These are phyloP conservation scores for Sitophilus oryzae DNA, from an alignment of 1,140 invertebrate species.

Conservation along the genomic window DNA sequence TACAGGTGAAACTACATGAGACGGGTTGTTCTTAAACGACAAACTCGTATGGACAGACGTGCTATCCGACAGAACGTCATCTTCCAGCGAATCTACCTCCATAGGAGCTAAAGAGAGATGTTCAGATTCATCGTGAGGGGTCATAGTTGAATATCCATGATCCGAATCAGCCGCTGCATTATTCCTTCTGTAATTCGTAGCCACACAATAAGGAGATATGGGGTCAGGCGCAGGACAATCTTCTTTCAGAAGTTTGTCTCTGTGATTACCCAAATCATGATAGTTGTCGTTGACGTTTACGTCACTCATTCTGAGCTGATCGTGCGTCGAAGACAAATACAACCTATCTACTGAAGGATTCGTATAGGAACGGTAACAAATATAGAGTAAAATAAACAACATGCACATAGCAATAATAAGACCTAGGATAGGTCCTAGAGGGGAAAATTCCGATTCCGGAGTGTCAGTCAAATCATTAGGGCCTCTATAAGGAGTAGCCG, in stretches of 20 bases:
- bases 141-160: slow-evolving; percentile 94
- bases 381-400: slow-evolving; percentile 57
- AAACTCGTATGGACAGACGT: slow-evolving; percentile 56
- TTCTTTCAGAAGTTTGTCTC: slow-evolving; percentile 56
- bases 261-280: slow-evolving; percentile 50
- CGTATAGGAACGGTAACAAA: slow-evolving; percentile 59
- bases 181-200: slow-evolving; percentile 72
- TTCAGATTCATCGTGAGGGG: slow-evolving; percentile 77
- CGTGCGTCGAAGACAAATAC: slow-evolving; percentile 48
- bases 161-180: slow-evolving; percentile 81
- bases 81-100: slow-evolving; percentile 54
- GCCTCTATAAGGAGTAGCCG: slow-evolving; percentile 69
- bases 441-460: slow-evolving; percentile 49
- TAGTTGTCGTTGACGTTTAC: slow-evolving; percentile 47
- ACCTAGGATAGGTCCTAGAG: slow-evolving; percentile 56
- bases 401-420: slow-evolving; percentile 56
- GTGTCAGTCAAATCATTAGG: slow-evolving; percentile 39
- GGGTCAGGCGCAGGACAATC: slow-evolving; percentile 49
- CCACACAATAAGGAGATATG: slow-evolving; percentile 82
- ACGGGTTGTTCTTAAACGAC: slow-evolving; percentile 44
- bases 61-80: slow-evolving; percentile 52
- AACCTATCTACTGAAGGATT: slow-evolving; percentile 48
- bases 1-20: slow-evolving; percentile 37
- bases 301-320: slow-evolving; percentile 44
- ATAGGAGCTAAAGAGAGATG: slow-evolving; percentile 66